phyloP scores from a whole-genome alignment of 2,888 invertebrate species.

The Omphaloscelis lunosa region DNA sequence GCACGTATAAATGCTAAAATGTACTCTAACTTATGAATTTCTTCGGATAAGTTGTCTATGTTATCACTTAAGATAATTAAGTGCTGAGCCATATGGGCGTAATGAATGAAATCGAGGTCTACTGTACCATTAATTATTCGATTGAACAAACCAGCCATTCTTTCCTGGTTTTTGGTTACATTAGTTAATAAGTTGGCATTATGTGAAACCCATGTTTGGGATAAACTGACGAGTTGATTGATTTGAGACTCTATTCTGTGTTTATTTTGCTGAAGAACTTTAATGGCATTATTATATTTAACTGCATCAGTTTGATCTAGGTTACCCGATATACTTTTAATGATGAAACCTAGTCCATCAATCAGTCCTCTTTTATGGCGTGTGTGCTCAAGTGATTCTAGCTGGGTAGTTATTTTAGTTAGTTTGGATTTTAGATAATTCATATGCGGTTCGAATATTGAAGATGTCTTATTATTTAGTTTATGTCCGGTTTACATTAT shows the following conservation, averaged over 20 bases:
- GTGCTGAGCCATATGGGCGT: neutral
- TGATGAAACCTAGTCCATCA: neutral
- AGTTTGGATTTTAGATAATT: neutral
- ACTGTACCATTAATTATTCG: neutral
- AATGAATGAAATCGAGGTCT: neutral
- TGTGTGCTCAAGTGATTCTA: no score
- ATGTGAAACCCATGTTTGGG: no score
- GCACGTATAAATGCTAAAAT: no score
- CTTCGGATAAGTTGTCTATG: no score
- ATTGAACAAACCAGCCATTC: neutral
- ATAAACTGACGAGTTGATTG: conserved; percentile 1
- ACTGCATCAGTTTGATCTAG: conserved; percentile 2
- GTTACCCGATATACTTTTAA: neutral
- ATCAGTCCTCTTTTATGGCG: neutral
- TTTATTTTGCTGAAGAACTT: neutral
- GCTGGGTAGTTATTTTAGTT: neutral
- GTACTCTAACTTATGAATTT: no score
- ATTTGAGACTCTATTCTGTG: no score
- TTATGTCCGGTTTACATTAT: no score
- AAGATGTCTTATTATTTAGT: no score
- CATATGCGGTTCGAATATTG: neutral
- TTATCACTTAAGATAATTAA: neutral
- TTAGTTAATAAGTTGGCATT: no score
- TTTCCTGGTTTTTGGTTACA: neutral
- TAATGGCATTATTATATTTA: neutral